Evolutionary conservation across 1,140 invertebrate species (phyloP).

Genomic region (Euwallacea similis): DNA sequence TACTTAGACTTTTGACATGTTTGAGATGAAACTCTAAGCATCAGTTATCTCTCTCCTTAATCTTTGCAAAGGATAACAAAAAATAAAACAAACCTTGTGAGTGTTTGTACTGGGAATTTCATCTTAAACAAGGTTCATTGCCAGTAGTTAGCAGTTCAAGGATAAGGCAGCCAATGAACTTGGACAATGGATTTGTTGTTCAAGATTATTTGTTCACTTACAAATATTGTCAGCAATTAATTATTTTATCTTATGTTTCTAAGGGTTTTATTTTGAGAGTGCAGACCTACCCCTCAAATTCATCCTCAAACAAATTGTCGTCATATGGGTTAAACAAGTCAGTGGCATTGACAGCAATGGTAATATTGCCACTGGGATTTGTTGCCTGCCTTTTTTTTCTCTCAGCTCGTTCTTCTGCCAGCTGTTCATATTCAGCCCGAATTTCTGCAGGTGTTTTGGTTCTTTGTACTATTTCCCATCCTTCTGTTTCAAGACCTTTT

Average conservation of each 20-base stretch:
- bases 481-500: constrained; percentile 84
- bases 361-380: constrained; percentile 86
- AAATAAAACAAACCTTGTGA: no score
- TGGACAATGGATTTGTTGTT: no score
- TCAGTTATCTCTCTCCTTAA: no score
- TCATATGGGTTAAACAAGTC: constrained; percentile 86
- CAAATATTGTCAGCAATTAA: background rate
- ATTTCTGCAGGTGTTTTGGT: constrained; percentile 93
- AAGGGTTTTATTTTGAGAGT: background rate
- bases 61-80: no score
- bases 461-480: constrained; percentile 88
- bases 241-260: background rate
- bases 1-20: no score
- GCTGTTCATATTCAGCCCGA: constrained; percentile 88
- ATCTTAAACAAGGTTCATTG: no score
- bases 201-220: no score
- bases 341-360: constrained; percentile 88
- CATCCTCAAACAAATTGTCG: constrained; percentile 56
- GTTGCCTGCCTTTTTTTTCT: constrained; percentile 81
- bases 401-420: constrained; percentile 79
- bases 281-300: constrained; percentile 45
- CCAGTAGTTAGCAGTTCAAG: no score
- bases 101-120: no score
- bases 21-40: no score
- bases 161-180: no score